phyloP scores from a whole-genome alignment of 2,888 invertebrate genomes.

The Nomada fucata region DNA sequence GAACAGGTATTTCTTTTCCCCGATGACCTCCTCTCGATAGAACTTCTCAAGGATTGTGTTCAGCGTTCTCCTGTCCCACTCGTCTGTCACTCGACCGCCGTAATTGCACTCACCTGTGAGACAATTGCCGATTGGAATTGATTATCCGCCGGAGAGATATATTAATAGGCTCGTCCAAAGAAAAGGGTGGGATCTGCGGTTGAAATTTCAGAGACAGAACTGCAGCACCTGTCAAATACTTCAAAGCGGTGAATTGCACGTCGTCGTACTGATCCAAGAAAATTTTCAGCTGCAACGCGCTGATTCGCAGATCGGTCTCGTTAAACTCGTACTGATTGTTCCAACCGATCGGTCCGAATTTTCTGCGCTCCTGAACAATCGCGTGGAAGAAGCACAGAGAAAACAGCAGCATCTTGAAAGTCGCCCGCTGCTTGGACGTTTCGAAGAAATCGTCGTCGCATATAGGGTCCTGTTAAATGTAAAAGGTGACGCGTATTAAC shows the following conservation, averaged over 20 bases:
- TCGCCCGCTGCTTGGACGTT: conserved; percentile 89
- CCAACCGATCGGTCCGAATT: conserved; percentile 97
- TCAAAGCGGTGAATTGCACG: conserved; percentile 93
- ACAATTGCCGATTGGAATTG: neutral
- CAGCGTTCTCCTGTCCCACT: conserved; percentile 96
- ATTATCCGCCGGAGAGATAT: neutral
- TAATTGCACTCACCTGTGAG: conserved; percentile 95
- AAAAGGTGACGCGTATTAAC: neutral
- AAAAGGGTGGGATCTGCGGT: neutral
- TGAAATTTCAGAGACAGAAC: neutral
- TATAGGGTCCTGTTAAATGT: conserved; percentile 89
- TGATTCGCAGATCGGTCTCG: conserved; percentile 96
- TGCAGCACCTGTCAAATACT: conserved; percentile 89
- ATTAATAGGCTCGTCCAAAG: neutral
- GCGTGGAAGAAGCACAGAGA: conserved; percentile 97
- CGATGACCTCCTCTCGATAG: conserved; percentile 90
- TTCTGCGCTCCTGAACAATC: conserved; percentile 94
- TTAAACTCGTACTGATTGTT: conserved; percentile 98
- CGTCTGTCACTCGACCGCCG: conserved; percentile 97
- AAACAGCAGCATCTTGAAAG: conserved; percentile 94
- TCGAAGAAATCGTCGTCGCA: conserved; percentile 95
- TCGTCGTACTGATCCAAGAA: conserved; percentile 93
- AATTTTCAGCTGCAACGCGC: conserved; percentile 94
- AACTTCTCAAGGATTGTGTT: conserved; percentile 92
- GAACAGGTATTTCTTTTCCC: conserved; percentile 83